Evolutionary conservation across 2,113 vertebrate genomes (phyloP).

Genomic region (Climacteris rufus): DNA sequence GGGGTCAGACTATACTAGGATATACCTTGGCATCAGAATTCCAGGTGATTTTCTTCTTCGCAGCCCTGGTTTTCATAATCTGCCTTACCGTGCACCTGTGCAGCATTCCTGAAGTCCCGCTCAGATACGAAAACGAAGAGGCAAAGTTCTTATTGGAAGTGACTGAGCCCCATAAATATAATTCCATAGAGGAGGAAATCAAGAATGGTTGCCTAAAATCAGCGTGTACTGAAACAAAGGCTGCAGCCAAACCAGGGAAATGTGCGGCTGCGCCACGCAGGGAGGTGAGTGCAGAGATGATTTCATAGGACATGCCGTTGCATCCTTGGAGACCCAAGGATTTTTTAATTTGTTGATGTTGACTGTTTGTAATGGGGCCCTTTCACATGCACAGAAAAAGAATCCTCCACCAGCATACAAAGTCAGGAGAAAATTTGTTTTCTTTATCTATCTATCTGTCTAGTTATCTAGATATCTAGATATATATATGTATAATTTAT

Average conservation of each 20-base stretch:
- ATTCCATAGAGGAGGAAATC: slow-evolving; percentile 71
- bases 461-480: no score
- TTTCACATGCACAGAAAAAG: not conserved
- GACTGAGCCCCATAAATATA: slow-evolving; percentile 70
- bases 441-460: no score
- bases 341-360: not conserved
- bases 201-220: slow-evolving; percentile 37
- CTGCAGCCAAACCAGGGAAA: slow-evolving; percentile 67
- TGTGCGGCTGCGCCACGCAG: slow-evolving; percentile 35
- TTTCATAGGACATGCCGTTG: rapidly evolving
- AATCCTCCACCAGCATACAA: not conserved
- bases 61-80: slow-evolving; percentile 79
- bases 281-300: slow-evolving; percentile 65
- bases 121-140: slow-evolving; percentile 46
- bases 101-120: slow-evolving; percentile 89
- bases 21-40: slow-evolving; percentile 85
- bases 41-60: slow-evolving; percentile 95
- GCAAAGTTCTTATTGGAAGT: slow-evolving; percentile 36
- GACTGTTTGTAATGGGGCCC: not conserved
- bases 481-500: no score
- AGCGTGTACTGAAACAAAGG: slow-evolving; percentile 44
- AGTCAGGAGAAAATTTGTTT: not conserved
- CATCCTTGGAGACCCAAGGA: not conserved
- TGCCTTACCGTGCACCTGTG: slow-evolving; percentile 85
- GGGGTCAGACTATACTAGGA: slow-evolving; percentile 83